Base-by-base conservation (phyloP, 2,797 vertebrate species). In the Poecilia wingei region DNA sequence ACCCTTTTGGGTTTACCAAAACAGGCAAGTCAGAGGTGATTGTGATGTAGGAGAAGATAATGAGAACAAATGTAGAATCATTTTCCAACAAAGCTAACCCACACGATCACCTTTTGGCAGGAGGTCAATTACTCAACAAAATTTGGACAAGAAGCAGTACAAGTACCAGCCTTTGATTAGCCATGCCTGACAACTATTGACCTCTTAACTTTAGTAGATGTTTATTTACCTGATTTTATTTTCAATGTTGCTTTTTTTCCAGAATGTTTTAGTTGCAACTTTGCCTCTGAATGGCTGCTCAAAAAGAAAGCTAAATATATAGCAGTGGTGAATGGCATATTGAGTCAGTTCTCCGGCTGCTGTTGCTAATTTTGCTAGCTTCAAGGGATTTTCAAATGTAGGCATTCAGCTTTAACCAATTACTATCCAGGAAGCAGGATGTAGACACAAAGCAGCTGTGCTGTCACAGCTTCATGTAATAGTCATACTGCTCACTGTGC, bases 1-100 rank as follows among this genome's bases (percentile, higher is more conserved):
- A 88, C 68, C 18, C 57, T 57, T 72, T 46, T n/a, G 13, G 82
- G 79, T 86, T 86, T 78, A 69, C 75, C 43, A 59, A 79, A 70
- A 68, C 72, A n/a, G 45, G n/a, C 22, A 72, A 82, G 66, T 72
- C 57, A 83, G 80, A 82, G 25, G 59, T 57, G 51, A 80, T n/a
- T 31, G 78, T 59, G 72, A 51, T 25, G 25, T 9, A 28, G 33
- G 49, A 78, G 41, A 59, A 8, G 18, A 22, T 1, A 47, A 68
- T 47, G n/a, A 66, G 6, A 16, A 74, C 45, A 6, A 49, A 33
- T 49, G 47, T 28, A 33, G 43, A 47, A 33, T 33, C 18, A 39
- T 36, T 64, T 64, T 36, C 18, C 61, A 36, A 64, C 33, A 64
- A 64, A 64, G 22, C 16, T 22, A 36, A 64, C 6, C 28, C n/a